Base-by-base conservation (phyloP, 2,888 invertebrate genomes). In the Reticulitermes lucifugus region DNA sequence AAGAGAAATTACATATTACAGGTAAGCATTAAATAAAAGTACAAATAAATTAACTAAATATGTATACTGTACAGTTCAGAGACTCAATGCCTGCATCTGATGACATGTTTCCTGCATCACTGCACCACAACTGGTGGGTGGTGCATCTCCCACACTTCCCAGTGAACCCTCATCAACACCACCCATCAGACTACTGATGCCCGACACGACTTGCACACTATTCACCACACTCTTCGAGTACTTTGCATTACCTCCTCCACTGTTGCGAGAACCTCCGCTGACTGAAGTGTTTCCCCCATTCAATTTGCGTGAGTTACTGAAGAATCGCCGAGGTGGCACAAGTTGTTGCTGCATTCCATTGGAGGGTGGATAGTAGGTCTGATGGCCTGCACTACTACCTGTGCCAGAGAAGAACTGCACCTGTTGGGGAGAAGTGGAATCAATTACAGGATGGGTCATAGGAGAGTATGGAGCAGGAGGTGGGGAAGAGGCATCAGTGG, bases 71-170 rank as follows among this genome's bases (percentile, higher is more conserved):
- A 65, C 65, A 73, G 73, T 41, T 83, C 43, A 84, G 21, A 84
- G 79, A 55, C 59, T 25, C 9, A 84, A 77, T 18, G 84, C 79
- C 65, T 84, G 84, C 43, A 84, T 43, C 73, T 84, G 77, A n/a
- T 79, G 60, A 41, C 84, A 84, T 55, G 84, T 41, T 79, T 84
- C 84, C 25, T 84, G 84, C 60, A 84, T 41, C 12, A 51, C 71
- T 29, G 65, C 46, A 70, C 46, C 70, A 41, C 55, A 51, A 29
- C 25, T 79, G 25, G 55, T 21, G n/a, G 29, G 25, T 55, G 82
- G 60, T 18, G 85, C 85, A 41, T 85, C 85, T 4, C 85, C 85
- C 25, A 83, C 82, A n/a, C 85, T 81, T 41, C 82, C 84, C 71
- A 79, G 12, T 79, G 79, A 25, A 2, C 55, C 70, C 46, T 83